Evolutionary conservation across 2,113 vertebrate genomes (phyloP), one percentile per base, ranked within the genome.

Genomic region (Mastomys coucha): DNA sequence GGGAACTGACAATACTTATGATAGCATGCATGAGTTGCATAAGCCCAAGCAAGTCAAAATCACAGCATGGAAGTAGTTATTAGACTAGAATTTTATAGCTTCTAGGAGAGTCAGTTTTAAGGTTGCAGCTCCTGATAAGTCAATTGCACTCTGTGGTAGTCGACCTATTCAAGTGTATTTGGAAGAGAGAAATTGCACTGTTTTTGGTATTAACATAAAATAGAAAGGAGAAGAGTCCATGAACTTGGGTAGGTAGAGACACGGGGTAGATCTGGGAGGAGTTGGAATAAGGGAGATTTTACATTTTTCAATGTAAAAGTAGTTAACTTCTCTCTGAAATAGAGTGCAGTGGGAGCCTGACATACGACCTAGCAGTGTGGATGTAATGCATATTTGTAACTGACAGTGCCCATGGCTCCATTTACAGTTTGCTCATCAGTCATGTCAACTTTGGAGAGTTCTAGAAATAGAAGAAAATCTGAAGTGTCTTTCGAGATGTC

Each of bases 371-470:
- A 97, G 53, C 76, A 95, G 82, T 13, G 20, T 53, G 42, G 2
- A 4, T 93, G 63, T 76, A 69, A 75, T 4, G 0, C 19, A 1
- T 76, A 80, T 92, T 95, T 97, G 85, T 95, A 95, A 86, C 88
- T 97, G 96, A 96, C 85, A 98, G 89, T 56, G 95, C 36, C 91
- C 84, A 93, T 67, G 69, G 56, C 98, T 97, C 89, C 86, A 95
- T 86, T 81, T 92, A 97, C 8, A 77, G 91, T 95, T 88, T 77
- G 91, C n/a, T 94, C 80, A 96, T 97, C 90, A 70, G 76, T 94
- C 98, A 85, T 94, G 95, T 95, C 72, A 95, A 94, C 80, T 97
- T 97, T 73, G 80, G 75, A 97, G 94, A 98, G 87, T 39, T 96
- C 60, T 78, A 58, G 93, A 95, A 89, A 98, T 91, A 97, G 70